Conservation (phyloP, 2,797 vertebrate genomes). For the Leptodactylus fallax region DNA sequence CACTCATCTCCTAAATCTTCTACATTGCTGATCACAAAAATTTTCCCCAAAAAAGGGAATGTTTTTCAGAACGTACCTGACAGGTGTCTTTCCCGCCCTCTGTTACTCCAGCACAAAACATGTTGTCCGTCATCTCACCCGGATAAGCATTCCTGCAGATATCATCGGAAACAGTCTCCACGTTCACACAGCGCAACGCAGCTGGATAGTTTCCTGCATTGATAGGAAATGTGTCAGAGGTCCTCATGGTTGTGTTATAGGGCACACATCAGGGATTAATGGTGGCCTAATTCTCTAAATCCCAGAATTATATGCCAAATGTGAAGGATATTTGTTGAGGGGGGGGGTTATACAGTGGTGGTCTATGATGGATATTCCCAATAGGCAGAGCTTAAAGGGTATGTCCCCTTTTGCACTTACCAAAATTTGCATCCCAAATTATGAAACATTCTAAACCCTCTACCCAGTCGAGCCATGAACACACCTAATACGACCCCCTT, state of each 20-base stretch:
- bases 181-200: constrained; percentile 65
- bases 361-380: too few species aligned
- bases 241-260: background rate
- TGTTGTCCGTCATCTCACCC: constrained; percentile 68
- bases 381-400: background rate
- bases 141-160: constrained; percentile 65
- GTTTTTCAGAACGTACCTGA: constrained; percentile 65
- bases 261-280: too few species aligned
- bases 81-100: constrained; percentile 67
- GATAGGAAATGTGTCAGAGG: background rate
- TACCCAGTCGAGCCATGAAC: background rate
- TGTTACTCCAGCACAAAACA: constrained; percentile 68
- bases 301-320: background rate
- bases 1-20: background rate
- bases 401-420: background rate
- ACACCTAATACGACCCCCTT: background rate
- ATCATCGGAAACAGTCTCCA: constrained; percentile 60
- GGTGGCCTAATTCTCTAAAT: too few species aligned
- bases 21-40: background rate
- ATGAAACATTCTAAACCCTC: background rate
- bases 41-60: too few species aligned
- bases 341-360: too few species aligned
- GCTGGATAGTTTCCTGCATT: constrained; percentile 65
- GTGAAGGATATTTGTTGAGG: background rate
- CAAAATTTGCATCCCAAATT: background rate